Conservation (phyloP, 2,888 invertebrate species). For the Lycophotia porphyrea region DNA sequence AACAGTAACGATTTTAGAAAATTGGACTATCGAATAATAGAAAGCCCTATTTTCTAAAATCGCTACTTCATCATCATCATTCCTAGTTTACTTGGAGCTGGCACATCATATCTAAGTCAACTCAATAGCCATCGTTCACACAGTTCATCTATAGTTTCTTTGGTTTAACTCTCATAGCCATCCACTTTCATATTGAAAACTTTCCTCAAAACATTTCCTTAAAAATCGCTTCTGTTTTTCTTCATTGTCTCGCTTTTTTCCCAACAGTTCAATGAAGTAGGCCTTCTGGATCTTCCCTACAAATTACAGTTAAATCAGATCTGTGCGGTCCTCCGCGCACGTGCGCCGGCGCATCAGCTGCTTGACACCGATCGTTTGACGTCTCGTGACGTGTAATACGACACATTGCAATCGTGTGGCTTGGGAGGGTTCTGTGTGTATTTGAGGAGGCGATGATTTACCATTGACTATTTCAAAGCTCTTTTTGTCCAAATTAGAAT, state of each 20-base stretch:
- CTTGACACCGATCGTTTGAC: constrained; percentile 37
- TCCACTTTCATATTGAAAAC: not conserved
- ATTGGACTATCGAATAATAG: too few relatives aligned
- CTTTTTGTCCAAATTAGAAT: not conserved
- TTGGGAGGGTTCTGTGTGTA: constrained; percentile 18
- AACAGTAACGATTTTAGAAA: too few relatives aligned
- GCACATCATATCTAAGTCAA: not conserved
- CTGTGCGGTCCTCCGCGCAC: constrained; percentile 60
- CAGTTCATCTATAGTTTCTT: not conserved
- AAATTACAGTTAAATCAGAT: constrained; percentile 40
- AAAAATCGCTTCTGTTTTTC: not conserved
- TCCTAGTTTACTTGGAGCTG: not conserved
- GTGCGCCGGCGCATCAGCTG: constrained; percentile 60
- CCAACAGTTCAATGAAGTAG: not conserved
- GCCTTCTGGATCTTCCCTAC: constrained; percentile 20
- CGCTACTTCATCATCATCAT: not conserved
- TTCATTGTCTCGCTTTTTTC: not conserved
- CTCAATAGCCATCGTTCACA: not conserved
- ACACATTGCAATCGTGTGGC: constrained; percentile 45
- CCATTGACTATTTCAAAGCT: not conserved
- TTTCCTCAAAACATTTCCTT: not conserved
- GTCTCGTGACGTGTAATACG: constrained; percentile 55
- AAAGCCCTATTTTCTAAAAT: not conserved
- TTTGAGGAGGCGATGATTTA: constrained; percentile 11
- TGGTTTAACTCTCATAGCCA: not conserved